Percentiles rank a stretch among this genome's conserved stretches.
Evolutionary conservation across 2,797 vertebrate species (phyloP).

Genomic region (Macropus fuliginosus): DNA sequence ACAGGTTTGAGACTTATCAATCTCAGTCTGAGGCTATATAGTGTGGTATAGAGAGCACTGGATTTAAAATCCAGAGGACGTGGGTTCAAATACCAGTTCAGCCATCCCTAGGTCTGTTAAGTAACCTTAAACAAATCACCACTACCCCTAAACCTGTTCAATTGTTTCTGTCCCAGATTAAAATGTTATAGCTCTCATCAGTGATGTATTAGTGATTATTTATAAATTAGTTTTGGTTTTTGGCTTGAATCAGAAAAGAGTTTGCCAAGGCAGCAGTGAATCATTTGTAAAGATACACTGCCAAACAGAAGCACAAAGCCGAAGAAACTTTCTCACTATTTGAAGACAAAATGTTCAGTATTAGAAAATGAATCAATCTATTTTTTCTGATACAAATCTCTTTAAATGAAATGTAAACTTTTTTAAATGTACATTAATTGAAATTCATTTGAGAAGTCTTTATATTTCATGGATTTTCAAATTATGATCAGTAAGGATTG

Average conservation of each 20-base stretch:
- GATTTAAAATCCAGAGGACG: not conserved
- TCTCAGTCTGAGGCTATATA: not conserved
- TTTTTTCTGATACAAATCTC: not conserved
- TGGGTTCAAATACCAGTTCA: not conserved
- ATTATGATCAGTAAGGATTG: not conserved
- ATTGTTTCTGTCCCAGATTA: not conserved
- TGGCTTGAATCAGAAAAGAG: not conserved
- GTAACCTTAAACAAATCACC: not conserved
- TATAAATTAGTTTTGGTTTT: not conserved
- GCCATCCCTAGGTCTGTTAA: not conserved
- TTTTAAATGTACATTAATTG: not conserved
- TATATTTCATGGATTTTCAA: not conserved
- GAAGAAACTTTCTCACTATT: not conserved
- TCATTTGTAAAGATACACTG: not conserved
- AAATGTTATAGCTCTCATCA: not conserved
- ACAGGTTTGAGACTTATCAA: not conserved
- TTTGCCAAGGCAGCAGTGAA: not conserved
- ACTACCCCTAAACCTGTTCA: not conserved
- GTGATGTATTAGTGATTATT: not conserved
- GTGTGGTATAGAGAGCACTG: not conserved
- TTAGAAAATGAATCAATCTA: not conserved
- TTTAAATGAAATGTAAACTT: not conserved
- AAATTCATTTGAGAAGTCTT: not conserved
- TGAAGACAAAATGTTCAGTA: not conserved
- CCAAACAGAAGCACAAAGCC: not conserved